These are phyloP conservation scores for Troides aeacus DNA, from an alignment of 2,888 invertebrate species.

Conservation along the genomic window DNA sequence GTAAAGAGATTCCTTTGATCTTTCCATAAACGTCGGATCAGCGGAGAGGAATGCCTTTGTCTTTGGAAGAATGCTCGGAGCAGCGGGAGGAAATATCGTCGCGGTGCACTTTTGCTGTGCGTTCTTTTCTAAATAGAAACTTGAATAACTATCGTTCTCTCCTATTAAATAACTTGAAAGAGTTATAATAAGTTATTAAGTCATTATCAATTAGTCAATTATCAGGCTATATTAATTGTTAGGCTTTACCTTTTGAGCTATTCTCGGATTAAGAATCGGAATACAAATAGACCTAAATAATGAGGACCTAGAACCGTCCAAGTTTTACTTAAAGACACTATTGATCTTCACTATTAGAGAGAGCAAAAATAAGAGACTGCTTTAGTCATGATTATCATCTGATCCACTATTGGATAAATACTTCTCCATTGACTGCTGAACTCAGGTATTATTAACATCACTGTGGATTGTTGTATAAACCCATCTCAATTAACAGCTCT, in stretches of 20 bases:
- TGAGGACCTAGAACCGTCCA: too few relatives aligned
- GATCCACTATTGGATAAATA: too few relatives aligned
- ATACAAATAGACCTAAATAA: too few relatives aligned
- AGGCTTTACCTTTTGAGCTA: too few relatives aligned
- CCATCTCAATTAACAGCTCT: constrained; percentile 54
- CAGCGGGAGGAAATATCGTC: neutral
- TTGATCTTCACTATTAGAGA: too few relatives aligned
- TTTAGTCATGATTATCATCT: too few relatives aligned
- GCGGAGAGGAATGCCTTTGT: neutral
- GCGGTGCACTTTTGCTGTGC: neutral
- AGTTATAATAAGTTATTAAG: neutral
- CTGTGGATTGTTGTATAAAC: constrained; percentile 40
- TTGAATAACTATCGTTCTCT: neutral
- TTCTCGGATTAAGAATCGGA: too few relatives aligned
- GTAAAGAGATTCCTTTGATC: neutral
- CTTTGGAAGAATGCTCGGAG: neutral
- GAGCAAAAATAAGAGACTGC: too few relatives aligned
- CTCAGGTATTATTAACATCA: neutral
- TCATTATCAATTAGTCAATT: too few relatives aligned
- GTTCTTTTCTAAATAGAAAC: neutral
- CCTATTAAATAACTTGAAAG: neutral
- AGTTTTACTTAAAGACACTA: too few relatives aligned
- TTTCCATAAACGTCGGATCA: neutral
- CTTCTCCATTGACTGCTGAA: too few relatives aligned
- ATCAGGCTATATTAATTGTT: too few relatives aligned